A percentile compares a stretch with the other conserved stretches of the same genome.
These are phyloP conservation scores for Podarcis lilfordi DNA, from an alignment of 2,797 vertebrate species.

Conservation along the genomic window DNA sequence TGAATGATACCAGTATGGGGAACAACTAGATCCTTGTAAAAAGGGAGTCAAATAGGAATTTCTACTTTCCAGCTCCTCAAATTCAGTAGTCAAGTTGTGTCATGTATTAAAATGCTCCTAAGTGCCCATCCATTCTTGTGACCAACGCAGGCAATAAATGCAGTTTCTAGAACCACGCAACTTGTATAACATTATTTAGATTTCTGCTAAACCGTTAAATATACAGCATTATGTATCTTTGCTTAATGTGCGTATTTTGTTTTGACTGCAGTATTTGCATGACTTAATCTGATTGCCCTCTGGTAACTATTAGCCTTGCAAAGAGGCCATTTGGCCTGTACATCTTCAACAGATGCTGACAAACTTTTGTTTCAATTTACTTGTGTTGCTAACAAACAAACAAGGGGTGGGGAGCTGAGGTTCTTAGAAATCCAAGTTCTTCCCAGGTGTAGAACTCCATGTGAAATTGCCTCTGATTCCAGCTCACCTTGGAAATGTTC, in stretches of 20 bases:
- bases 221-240: neutral
- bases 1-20: no score
- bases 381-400: neutral
- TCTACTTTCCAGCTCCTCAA: neutral
- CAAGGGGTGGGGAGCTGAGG: neutral
- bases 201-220: neutral
- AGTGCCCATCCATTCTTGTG: neutral
- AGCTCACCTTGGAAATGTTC: neutral
- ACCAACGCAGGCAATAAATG: no score
- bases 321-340: neutral
- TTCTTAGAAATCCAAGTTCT: neutral
- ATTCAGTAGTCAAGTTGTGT: neutral
- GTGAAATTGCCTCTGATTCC: neutral
- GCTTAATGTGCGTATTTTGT: neutral
- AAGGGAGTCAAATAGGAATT: neutral
- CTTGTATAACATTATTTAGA: neutral
- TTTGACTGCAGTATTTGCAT: rapidly evolving
- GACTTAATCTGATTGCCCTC: neutral
- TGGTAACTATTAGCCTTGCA: neutral
- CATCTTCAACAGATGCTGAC: neutral
- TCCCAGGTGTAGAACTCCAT: neutral
- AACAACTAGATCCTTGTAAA: no score
- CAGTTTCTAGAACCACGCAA: neutral
- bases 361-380: neutral
- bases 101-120: neutral